Evolutionary conservation across 2,113 vertebrate genomes (phyloP), one percentile per base, ranked within the genome.

Genomic region (Gnathonemus longibarbis): DNA sequence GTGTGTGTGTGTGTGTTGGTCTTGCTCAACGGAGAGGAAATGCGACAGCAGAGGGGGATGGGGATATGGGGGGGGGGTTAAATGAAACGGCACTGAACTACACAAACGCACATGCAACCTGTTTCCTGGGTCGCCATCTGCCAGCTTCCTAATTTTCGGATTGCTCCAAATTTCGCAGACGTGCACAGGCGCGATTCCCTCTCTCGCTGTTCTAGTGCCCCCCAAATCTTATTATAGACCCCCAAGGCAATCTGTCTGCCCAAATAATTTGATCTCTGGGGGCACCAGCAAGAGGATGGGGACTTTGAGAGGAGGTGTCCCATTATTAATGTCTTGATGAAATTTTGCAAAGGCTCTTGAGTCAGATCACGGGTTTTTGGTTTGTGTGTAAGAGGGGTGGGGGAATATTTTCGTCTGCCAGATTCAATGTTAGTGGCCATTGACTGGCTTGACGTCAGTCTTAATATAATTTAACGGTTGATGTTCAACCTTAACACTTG

Each of bases 311-410:
- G 5, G 45, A 48, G 6, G 84, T 50, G 24, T 49, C 21, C 84
- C 4, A 31, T 50, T 86, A 86, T 86, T 86, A 86, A 86, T 86
- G 84, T 31, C 84, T 86, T 86, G n/a, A 86, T n/a, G n/a, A 86
- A 86, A 86, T 86, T 83, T 86, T 49, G 48, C 27, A 27, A 50
- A 83, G 13, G 46, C 49, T 31, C 46, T 24, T 24, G 84, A 85
- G 48, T 83, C 39, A 10, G 35, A 42, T 39, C 31, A 42, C 15
- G 7, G 77, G 77, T 11, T 83, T 77, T 45, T 83, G n/a, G 62
- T 31, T 27, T 83, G 35, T 39, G 35, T 39, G 17, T 42, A 46
- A 49, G 84, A 3, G 1, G 84, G 48, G 50, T 17, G 3, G 46
- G 45, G 46, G 50, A 13, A 15, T 48, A n/a, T 52, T 85, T 49